Evolutionary conservation across 2,113 vertebrate genomes (phyloP), one percentile per base, ranked within the genome.

Genomic region (Tragulus kanchil): DNA sequence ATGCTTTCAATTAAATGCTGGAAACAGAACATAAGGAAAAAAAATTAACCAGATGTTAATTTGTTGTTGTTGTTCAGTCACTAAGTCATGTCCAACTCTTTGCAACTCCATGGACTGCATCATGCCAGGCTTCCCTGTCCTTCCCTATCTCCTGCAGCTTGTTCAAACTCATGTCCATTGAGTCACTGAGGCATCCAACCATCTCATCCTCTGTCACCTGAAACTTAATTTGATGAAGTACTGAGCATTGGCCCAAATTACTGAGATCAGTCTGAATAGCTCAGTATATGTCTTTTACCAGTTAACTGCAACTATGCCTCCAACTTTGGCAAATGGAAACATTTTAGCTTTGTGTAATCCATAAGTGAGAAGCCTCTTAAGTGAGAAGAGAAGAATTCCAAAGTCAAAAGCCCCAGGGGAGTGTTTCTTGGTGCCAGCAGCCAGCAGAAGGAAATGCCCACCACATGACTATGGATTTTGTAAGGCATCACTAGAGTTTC

Each of bases 331-430:
- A 52, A 97, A 96, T 89, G 54, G 71, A 95, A 90, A 81, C 52
- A 17, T 84, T 97, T 92, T 88, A 92, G 93, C 83, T 94, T 92
- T 93, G 54, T 85, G 54, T 81, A 85, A 77, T 90, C 62, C 81
- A 85, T 36, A 36, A 36, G 36, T 36, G 36, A 36, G 36, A 14
- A 45, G 50, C 64, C n/a, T 90, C 65, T 78, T 54, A 84, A 78
- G 62, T 86, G 81, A 93, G 64, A 90, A 90, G 54, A 79, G 79
- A 94, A 26, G 71, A 95, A 93, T 95, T 64, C 69, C 54, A 85
- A 69, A 81, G 52, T 59, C 85, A 75, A 86, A 85, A 8, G 15
- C 86, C 56, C 65, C 52, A 83, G 62, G 48, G 23, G 5, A 25
- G 15, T 16, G 12, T 21, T 77, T 69, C 3, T 3, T 54, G 14